Evolutionary conservation across 2,113 vertebrate genomes (phyloP).

Genomic region (Morone chrysops): DNA sequence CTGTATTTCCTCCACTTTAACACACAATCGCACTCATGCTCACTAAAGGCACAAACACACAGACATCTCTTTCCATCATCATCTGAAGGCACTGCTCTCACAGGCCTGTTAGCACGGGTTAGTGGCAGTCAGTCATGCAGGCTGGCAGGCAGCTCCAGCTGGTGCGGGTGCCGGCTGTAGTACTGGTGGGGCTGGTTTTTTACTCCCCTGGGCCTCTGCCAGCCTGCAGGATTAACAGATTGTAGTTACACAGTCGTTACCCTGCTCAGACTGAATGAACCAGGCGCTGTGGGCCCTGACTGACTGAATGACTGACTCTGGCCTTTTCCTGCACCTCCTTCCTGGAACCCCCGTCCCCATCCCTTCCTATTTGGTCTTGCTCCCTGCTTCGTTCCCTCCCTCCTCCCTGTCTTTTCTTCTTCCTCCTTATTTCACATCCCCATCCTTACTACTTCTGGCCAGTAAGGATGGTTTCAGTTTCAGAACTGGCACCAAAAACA

Average conservation of each 20-base stretch:
- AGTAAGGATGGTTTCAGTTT: no score
- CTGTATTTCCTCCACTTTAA: constrained; percentile 41
- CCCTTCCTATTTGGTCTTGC: background rate
- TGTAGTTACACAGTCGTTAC: constrained; percentile 60
- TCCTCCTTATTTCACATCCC: background rate
- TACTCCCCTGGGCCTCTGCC: constrained; percentile 49
- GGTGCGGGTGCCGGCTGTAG: constrained; percentile 33
- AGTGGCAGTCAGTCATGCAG: constrained; percentile 29
- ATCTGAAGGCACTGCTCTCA: constrained; percentile 25
- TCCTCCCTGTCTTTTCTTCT: background rate
- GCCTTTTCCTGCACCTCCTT: constrained; percentile 9
- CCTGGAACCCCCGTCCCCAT: background rate
- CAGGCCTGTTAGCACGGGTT: constrained; percentile 34
- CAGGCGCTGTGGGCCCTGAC: background rate
- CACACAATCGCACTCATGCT: constrained; percentile 38
- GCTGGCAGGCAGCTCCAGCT: constrained; percentile 47
- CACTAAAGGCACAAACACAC: background rate
- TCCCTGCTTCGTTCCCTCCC: background rate
- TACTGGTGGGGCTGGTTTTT: constrained; percentile 49
- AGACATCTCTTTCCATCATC: constrained; percentile 22
- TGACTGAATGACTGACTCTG: constrained; percentile 6
- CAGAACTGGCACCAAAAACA: background rate
- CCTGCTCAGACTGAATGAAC: constrained; percentile 53
- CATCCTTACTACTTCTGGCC: background rate
- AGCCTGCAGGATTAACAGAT: constrained; percentile 61